A percentile compares a stretch with the other conserved stretches of the same genome.
phyloP scores from a whole-genome alignment of 2,797 vertebrate genomes.

The Bucorvus abyssinicus region DNA sequence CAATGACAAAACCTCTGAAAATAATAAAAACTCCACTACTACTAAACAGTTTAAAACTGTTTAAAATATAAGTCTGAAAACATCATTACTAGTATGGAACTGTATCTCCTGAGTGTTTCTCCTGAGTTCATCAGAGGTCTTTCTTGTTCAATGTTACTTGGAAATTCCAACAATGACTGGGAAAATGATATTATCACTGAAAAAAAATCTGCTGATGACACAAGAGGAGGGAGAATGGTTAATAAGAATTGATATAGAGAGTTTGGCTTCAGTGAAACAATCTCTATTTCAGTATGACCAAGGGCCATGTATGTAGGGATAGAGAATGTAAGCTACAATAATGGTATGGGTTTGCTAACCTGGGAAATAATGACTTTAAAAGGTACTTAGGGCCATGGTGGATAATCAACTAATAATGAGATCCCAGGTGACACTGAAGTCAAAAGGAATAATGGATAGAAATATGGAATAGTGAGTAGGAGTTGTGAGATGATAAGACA shows the following conservation, averaged over 20 bases:
- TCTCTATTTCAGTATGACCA: background rate
- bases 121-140: background rate
- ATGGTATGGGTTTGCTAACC: background rate
- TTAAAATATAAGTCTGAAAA: background rate
- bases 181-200: background rate
- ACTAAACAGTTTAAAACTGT: too few relatives aligned
- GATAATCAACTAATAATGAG: conserved; percentile 40
- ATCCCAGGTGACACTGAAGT: conserved; percentile 24
- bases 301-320: background rate
- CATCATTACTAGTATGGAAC: background rate
- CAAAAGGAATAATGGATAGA: conserved; percentile 17
- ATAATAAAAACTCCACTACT: background rate
- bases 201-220: background rate
- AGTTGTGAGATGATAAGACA: background rate
- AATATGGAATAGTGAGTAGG: background rate
- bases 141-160: background rate
- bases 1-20: background rate
- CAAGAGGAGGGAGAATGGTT: background rate
- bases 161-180: background rate
- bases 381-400: background rate
- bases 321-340: background rate
- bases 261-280: background rate
- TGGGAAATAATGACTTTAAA: background rate
- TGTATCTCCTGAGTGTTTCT: background rate
- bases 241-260: background rate